A percentile compares a stretch with the other conserved stretches of the same genome.
Evolutionary conservation across 2,888 invertebrate species (phyloP).

Genomic region (Axea sp.): DNA sequence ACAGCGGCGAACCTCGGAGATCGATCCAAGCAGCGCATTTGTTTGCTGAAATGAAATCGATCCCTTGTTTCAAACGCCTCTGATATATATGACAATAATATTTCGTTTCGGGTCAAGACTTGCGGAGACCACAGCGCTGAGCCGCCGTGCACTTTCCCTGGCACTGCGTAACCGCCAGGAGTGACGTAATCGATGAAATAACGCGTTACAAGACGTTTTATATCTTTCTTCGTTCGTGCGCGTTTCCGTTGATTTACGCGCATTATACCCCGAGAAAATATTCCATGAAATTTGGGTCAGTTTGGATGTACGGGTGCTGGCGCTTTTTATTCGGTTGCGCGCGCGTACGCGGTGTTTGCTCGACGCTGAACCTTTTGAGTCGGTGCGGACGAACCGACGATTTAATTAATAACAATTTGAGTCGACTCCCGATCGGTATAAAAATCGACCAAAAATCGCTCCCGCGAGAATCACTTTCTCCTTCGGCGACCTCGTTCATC

Average conservation of each 20-base stretch:
- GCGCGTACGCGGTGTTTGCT: too few relatives aligned
- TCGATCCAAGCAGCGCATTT: too few relatives aligned
- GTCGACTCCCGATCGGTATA: background rate
- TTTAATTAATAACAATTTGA: background rate
- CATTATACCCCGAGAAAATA: slow-evolving; percentile 26
- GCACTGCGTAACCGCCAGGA: slow-evolving; percentile 53
- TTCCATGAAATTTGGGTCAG: slow-evolving; percentile 9
- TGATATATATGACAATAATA: slow-evolving; percentile 50
- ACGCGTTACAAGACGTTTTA: slow-evolving; percentile 58
- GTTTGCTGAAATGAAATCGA: slow-evolving; percentile 28
- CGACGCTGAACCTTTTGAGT: too few relatives aligned
- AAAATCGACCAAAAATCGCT: slow-evolving; percentile 43
- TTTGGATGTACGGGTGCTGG: background rate
- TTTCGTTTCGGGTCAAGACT: slow-evolving; percentile 61
- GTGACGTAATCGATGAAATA: slow-evolving; percentile 62
- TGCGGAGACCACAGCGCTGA: slow-evolving; percentile 56
- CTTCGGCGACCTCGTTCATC: slow-evolving; percentile 58
- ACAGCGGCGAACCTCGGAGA: too few relatives aligned
- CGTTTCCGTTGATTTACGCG: slow-evolving; percentile 47
- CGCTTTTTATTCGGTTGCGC: background rate
- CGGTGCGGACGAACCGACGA: background rate
- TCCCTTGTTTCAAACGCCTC: slow-evolving; percentile 1
- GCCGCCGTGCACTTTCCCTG: slow-evolving; percentile 58
- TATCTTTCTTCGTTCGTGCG: slow-evolving; percentile 37
- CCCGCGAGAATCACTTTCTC: slow-evolving; percentile 56